Conservation (phyloP, 2,113 vertebrate species). For the Leptocoma aspasia region DNA sequence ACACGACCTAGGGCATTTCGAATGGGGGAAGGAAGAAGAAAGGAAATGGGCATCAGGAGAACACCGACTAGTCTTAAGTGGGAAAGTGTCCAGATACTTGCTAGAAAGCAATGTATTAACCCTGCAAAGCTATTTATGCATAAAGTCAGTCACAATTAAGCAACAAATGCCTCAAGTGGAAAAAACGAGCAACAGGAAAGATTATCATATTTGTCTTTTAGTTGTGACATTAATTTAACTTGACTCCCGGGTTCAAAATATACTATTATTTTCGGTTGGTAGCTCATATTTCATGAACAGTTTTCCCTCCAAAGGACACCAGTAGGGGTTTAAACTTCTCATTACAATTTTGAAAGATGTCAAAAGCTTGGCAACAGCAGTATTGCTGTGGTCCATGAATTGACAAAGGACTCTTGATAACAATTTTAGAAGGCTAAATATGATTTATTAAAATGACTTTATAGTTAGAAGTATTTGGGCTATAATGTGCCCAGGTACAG, state of each 20-base stretch:
- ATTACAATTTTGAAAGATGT: conserved; percentile 1
- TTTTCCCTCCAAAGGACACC: not conserved
- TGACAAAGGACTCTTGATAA: no score
- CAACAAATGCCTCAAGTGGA: not conserved
- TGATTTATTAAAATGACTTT: no score
- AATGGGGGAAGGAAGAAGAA: not conserved
- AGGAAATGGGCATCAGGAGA: not conserved
- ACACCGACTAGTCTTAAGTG: not conserved
- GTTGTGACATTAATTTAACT: not conserved
- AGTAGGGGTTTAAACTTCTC: conserved; percentile 8
- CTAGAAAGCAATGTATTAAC: not conserved
- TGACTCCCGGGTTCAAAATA: not conserved
- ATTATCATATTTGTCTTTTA: not conserved
- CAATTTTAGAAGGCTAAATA: no score
- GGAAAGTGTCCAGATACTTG: not conserved
- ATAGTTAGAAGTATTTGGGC: no score
- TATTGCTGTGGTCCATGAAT: no score
- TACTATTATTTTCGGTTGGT: not conserved
- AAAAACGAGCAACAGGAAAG: not conserved
- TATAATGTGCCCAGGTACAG: no score
- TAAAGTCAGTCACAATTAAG: not conserved
- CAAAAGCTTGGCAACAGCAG: not conserved
- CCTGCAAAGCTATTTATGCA: not conserved
- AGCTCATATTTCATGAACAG: conserved; percentile 17
- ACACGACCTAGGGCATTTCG: not conserved